Conservation (phyloP, 2,113 vertebrate species). For the Callospermophilus lateralis region DNA sequence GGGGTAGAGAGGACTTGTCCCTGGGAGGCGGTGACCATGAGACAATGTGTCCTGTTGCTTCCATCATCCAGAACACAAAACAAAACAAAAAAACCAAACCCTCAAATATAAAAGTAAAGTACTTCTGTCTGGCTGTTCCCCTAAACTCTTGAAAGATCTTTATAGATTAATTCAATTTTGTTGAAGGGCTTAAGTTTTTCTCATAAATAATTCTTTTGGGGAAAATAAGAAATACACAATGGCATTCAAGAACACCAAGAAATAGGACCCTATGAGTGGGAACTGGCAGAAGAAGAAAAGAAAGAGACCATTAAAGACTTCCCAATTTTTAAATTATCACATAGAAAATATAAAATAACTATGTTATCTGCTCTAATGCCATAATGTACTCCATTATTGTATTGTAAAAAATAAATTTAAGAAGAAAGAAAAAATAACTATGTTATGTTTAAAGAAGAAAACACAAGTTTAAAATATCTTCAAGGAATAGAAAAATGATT, state of each 20-base stretch:
- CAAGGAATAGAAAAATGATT: background rate
- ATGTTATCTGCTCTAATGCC: too few species aligned
- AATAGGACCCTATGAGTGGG: background rate
- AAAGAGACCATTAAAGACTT: background rate
- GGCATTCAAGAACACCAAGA: slow-evolving; percentile 9
- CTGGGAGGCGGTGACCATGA: background rate
- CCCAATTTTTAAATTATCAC: background rate
- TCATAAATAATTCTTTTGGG: background rate
- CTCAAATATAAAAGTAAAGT: background rate
- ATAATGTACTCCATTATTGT: too few species aligned
- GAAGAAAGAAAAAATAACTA: too few species aligned
- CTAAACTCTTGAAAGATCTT: background rate
- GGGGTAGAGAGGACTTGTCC: background rate
- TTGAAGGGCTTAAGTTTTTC: background rate
- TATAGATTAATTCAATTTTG: background rate
- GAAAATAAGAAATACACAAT: background rate
- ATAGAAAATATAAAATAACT: background rate
- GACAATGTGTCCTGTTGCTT: background rate
- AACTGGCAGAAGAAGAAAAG: background rate
- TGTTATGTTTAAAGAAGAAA: background rate
- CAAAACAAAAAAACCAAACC: background rate
- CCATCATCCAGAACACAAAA: too few species aligned
- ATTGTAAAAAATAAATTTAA: too few species aligned
- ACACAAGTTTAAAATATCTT: slow-evolving; percentile 13
- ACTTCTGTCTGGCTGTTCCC: background rate